Evolutionary conservation across 2,797 vertebrate genomes (phyloP), one percentile per base, ranked within the genome.

Genomic region (Rachycentron canadum): DNA sequence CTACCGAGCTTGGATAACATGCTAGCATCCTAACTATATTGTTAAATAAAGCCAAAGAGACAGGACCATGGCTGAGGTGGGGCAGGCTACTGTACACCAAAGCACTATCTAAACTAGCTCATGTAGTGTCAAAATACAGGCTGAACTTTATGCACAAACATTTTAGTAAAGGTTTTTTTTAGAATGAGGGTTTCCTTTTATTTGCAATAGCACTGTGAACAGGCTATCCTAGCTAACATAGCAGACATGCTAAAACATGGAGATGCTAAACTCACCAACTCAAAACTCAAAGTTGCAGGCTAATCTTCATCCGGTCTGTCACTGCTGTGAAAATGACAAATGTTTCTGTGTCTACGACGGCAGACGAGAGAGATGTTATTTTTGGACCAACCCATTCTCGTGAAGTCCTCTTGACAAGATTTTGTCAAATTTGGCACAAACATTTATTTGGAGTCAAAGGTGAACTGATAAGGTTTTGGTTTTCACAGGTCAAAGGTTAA

Each of bases 91-190:
- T 25, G 5, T 25, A 6, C 2, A 47, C 13, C 28, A 30, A 14
- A 28, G 25, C 36, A 28, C 9, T n/a, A 41, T 43, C 56, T 67
- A 45, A 61, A 30, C 28, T 67, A 49, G 70, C 61, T 68, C 59
- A 66, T 28, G 4, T 25, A 53, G 23, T 41, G 21, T 14, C 49
- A 11, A 38, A 45, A 11, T 41, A 36, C 3, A 52, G 11, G 45
- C 28, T 16, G 11, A 28, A 9, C 26, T 60, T 56, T 9, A 43
- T 41, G 13, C 30, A 69, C 26, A 36, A 58, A 38, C 26, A 52
- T 26, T 12, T 14, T 3, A 26, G 23, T 7, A 7, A 16, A 14
- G 5, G 7, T 58, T 28, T 6, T 45, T 26, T 45, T 2, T n/a
- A 82, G 7, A 57, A 34, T 11, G 8, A 32, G 7, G 17, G 7